Evolutionary conservation across 2,797 vertebrate species (phyloP).

Genomic region (Serranus cabrilla): DNA sequence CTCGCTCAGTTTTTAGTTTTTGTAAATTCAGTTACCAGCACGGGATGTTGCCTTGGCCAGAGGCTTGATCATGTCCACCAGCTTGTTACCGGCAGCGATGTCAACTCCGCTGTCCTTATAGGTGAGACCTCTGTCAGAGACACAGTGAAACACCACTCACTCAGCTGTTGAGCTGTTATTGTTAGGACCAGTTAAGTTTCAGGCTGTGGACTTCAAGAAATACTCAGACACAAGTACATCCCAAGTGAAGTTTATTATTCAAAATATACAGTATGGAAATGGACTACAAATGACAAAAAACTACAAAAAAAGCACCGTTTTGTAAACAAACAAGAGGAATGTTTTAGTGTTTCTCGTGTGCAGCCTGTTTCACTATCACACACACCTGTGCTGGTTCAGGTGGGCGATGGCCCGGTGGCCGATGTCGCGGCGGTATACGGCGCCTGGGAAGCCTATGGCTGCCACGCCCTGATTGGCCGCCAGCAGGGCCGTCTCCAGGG

Average conservation of each 20-base stretch:
- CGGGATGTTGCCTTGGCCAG: constrained; percentile 94
- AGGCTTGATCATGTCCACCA: constrained; percentile 95
- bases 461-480: constrained; percentile 89
- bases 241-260: constrained; percentile 43
- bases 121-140: constrained; percentile 89
- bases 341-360: not conserved
- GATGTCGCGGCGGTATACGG: constrained; percentile 92
- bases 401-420: constrained; percentile 90
- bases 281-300: not conserved
- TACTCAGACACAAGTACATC: not conserved
- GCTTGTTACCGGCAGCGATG: constrained; percentile 94
- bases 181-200: too few species aligned
- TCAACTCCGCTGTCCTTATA: constrained; percentile 98
- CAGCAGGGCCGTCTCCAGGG: constrained; percentile 86
- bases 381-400: constrained; percentile 90
- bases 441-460: constrained; percentile 88
- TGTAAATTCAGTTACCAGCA: constrained; percentile 84
- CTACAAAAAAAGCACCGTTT: too few species aligned
- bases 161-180: not conserved
- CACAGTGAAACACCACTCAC: constrained; percentile 1
- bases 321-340: constrained; percentile 9
- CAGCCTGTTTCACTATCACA: constrained; percentile 50
- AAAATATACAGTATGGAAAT: not conserved
- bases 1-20: not conserved
- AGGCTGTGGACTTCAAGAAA: not conserved